Base-by-base conservation (phyloP, 2,113 vertebrate species). In the Dipodomys ordii region DNA sequence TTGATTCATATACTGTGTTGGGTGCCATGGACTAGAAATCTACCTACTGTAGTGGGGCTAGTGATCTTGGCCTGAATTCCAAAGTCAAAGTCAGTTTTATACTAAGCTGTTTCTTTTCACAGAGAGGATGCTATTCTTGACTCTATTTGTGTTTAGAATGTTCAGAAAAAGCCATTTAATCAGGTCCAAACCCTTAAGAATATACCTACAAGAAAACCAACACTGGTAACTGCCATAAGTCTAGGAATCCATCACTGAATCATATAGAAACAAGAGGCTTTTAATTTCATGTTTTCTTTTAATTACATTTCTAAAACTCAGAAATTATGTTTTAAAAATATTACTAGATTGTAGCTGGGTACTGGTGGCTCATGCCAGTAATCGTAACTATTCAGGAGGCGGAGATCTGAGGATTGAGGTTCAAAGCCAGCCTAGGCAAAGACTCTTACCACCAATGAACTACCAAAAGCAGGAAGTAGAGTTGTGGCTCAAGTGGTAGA, bases 221-320 rank as follows among this genome's bases (percentile, higher is more conserved):
- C 30, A 78, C 28, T 19, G 57, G 60, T 79, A 81, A 90, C 30
- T 65, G 28, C 20, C 25, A 77, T 62, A 88, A 92, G 57, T 12
- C 71, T 90, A 15, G 83, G n/a, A 92, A 86, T 83, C 83, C 74
- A 88, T 69, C 65, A 78, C 0, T 86, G 46, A 74, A 20, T 82
- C 57, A 68, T 13, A 82, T 7, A 15, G 30, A 84, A 96, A 57
- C 22, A 53, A n/a, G 53, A 65, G 64, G 12, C 53, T 83, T 69
- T 88, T 49, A 49, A 49, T 49, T 49, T 49, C 49, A 49, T 49
- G 9, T 49, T 49, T 49, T 49, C 49, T 49, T 49, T 49, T 49
- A 49, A 49, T 12, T 49, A 49, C 49, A 49, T 49, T 49, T 49
- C 49, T 49, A 49, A 49, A 49, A 49, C 49, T 49, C 49, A 49